phyloP scores from a whole-genome alignment of 2,797 vertebrate genomes.

The Gambusia yucatana region DNA sequence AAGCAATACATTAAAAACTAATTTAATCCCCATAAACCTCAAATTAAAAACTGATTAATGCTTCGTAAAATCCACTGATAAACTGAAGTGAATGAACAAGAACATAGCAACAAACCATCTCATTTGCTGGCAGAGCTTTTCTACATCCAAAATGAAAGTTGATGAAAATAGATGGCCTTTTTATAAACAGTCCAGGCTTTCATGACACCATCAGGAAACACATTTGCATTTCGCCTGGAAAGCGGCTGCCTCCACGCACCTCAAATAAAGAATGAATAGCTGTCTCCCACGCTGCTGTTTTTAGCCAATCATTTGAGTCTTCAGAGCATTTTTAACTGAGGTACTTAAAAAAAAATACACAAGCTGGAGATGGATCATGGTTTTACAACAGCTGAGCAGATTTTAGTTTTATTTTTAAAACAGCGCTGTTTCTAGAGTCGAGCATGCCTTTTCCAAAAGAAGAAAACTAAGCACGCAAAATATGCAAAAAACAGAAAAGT shows the following conservation, averaged over 20 bases:
- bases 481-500: background rate
- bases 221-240: background rate
- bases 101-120: background rate
- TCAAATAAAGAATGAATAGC: constrained; percentile 14
- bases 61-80: background rate
- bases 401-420: background rate
- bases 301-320: background rate
- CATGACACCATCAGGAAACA: background rate
- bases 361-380: background rate
- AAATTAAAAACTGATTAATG: constrained; percentile 1
- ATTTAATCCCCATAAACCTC: background rate
- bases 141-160: background rate
- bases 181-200: background rate
- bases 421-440: background rate
- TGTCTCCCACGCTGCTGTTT: background rate
- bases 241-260: background rate
- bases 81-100: background rate
- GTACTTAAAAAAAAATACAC: background rate
- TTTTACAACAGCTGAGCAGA: background rate
- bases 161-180: background rate
- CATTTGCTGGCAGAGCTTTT: background rate
- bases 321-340: background rate
- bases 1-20: background rate
- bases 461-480: background rate
- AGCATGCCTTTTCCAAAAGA: background rate